Percentiles rank a stretch among this genome's conserved stretches.
phyloP scores from a whole-genome alignment of 2,113 vertebrate species.

The Pogonocichla stellata region DNA sequence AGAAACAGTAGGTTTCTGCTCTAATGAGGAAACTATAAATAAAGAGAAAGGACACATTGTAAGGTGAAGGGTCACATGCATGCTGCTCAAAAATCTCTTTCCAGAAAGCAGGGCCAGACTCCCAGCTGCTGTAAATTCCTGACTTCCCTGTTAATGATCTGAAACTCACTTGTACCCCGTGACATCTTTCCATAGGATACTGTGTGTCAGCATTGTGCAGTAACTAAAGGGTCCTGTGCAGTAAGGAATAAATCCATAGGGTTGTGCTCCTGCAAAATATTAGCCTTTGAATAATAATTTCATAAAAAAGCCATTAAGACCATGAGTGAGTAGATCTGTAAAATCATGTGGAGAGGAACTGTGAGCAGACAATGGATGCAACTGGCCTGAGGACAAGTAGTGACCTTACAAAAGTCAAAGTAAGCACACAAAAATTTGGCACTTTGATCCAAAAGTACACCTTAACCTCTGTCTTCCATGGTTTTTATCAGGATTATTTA shows the following conservation, averaged over 20 bases:
- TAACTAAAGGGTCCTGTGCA: neutral
- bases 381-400: neutral
- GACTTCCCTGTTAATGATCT: neutral
- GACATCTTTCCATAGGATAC: neutral
- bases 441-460: neutral
- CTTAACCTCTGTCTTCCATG: neutral
- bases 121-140: neutral
- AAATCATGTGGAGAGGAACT: neutral
- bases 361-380: neutral
- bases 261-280: neutral
- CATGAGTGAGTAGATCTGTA: neutral
- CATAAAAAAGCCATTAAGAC: neutral
- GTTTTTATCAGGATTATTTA: neutral
- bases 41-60: neutral
- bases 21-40: neutral
- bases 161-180: neutral
- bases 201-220: neutral
- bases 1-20: neutral
- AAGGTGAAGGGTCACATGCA: neutral
- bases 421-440: neutral
- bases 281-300: neutral
- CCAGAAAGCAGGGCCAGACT: neutral
- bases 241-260: neutral
- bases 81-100: neutral
- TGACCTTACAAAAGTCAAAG: neutral